A percentile compares a stretch with the other conserved stretches of the same genome.
Conservation (phyloP, 2,113 vertebrate genomes). For the Hydropotes inermis region DNA sequence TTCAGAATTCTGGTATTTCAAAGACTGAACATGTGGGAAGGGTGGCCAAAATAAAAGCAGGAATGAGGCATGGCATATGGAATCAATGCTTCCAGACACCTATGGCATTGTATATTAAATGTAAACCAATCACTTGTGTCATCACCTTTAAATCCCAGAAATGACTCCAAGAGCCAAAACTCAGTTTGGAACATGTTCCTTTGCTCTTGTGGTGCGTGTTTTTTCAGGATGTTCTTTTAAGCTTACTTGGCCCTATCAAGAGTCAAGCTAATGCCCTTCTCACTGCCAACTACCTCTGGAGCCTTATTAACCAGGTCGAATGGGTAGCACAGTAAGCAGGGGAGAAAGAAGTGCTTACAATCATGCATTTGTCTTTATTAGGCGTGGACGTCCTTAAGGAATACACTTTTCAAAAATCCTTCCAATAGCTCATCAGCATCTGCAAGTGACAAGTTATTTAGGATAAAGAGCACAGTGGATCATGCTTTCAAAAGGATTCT, state of each 20-base stretch:
- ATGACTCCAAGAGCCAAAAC: background rate
- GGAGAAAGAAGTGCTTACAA: background rate
- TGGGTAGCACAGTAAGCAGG: background rate
- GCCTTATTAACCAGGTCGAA: background rate
- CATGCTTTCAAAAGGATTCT: background rate
- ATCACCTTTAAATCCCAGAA: background rate
- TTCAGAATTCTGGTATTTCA: background rate
- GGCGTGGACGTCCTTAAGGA: background rate
- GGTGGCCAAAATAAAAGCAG: background rate
- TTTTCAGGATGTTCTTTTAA: background rate
- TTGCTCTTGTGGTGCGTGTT: background rate
- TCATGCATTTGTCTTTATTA: background rate
- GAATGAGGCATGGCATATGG: background rate
- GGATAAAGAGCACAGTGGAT: background rate
- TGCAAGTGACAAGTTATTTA: slow-evolving; percentile 23
- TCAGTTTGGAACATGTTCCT: background rate
- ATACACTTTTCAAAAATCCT: background rate
- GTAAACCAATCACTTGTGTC: background rate
- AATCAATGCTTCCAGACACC: background rate
- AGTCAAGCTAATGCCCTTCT: background rate
- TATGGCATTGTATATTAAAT: background rate
- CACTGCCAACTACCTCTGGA: background rate
- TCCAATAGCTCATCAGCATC: background rate
- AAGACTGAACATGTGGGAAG: background rate
- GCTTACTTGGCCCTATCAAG: background rate